Conservation (phyloP, 2,888 invertebrate species). For the Listrodromus nycthemerus region DNA sequence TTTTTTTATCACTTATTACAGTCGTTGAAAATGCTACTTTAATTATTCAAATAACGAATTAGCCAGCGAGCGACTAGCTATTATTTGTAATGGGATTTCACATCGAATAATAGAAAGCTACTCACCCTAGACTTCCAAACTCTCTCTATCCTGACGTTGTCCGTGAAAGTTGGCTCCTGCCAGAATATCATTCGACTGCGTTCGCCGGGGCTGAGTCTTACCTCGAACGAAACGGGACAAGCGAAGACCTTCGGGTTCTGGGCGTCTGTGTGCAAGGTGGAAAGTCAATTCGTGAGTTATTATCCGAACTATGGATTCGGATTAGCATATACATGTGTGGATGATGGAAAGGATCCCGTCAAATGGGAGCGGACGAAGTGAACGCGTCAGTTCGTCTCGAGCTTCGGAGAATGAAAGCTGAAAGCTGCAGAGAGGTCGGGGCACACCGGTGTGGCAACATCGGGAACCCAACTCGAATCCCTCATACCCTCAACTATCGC, state of each 20-base stretch:
- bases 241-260: slow-evolving; percentile 86
- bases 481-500: neutral
- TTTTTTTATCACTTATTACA: too few relatives aligned
- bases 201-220: slow-evolving; percentile 86
- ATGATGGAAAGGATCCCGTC: slow-evolving; percentile 2
- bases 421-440: slow-evolving; percentile 33
- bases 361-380: slow-evolving; percentile 28
- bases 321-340: slow-evolving; percentile 17
- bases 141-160: slow-evolving; percentile 86
- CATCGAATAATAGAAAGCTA: neutral
- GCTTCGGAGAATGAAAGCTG: slow-evolving; percentile 44
- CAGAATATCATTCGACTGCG: slow-evolving; percentile 86
- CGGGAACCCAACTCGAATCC: neutral
- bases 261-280: slow-evolving; percentile 81
- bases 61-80: too few relatives aligned
- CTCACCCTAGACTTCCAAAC: slow-evolving; percentile 88
- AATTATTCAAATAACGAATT: neutral
- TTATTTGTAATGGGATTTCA: neutral
- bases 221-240: slow-evolving; percentile 88
- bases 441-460: slow-evolving; percentile 33
- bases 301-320: slow-evolving; percentile 5
- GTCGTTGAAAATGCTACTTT: neutral
- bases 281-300: slow-evolving; percentile 13
- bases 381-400: slow-evolving; percentile 26
- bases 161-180: slow-evolving; percentile 88